Conservation (phyloP, 2,888 invertebrate species). For the Iphiclides podalirius region DNA sequence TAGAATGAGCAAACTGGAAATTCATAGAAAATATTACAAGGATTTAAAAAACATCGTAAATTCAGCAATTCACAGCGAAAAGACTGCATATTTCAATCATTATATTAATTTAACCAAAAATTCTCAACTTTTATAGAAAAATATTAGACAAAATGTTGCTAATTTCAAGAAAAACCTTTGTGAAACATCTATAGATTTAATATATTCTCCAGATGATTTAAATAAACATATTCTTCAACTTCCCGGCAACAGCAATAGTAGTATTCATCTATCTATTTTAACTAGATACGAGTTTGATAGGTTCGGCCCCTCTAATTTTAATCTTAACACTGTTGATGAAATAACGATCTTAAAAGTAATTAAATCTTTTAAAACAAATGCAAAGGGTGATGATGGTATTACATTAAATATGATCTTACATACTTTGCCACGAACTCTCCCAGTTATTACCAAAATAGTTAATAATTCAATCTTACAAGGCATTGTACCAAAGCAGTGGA, state of each 20-base stretch:
- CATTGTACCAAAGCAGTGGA: background rate
- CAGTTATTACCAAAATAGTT: background rate
- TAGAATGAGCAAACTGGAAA: background rate
- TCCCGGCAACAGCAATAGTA: too few species aligned
- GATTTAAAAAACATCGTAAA: background rate
- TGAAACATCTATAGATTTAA: background rate
- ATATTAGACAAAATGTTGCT: conserved; percentile 2
- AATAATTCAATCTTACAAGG: background rate
- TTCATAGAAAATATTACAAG: background rate
- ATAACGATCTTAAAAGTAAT: background rate
- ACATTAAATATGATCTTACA: background rate
- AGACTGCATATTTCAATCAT: background rate
- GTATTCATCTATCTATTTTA: too few species aligned
- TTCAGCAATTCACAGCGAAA: background rate
- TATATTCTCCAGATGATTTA: background rate
- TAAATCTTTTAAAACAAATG: background rate
- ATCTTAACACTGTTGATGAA: too few species aligned
- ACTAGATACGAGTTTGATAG: too few species aligned
- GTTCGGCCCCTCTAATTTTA: too few species aligned
- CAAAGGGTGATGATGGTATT: background rate
- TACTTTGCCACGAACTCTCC: background rate
- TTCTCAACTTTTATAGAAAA: background rate
- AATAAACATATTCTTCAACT: conserved; percentile 1
- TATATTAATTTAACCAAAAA: background rate
- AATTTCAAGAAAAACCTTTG: background rate